Base-by-base conservation (phyloP, 2,888 invertebrate genomes). In the Heliconius ethilla region DNA sequence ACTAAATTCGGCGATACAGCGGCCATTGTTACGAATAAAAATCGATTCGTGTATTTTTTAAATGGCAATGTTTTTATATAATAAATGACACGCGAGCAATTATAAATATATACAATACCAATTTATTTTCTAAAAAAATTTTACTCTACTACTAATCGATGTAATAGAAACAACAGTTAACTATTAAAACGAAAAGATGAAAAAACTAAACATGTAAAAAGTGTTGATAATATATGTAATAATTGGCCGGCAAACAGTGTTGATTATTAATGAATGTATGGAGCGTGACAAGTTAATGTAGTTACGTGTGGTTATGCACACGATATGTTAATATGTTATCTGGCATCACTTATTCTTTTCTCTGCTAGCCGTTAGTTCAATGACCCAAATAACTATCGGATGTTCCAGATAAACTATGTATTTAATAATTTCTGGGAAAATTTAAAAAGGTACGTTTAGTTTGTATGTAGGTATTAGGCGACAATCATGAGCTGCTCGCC, bases 331-430 rank as follows among this genome's bases (percentile, higher is more conserved):
- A 80, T 84, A 83, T 83, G 87, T 86, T 87, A 86, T 85, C 85
- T 87, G 85, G 86, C 81, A 81, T 81, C 79, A 81, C 85, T 88
- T 87, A 75, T 76, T 66, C 77, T 81, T 79, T 75, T 81, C 69
- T 79, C 72, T 59, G 76, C 59, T 86, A 87, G 88, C 90, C 89
- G 89, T 90, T 91, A 91, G 92, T 91, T 91, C 92, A 90, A 89
- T 88, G 91, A 90, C 90, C 91, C 84, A 90, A 87, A 90, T 89
- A 73, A 74, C 29, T 29, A 37, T 40, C 33, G 72, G 55, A 73
- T 18, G 65, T 37, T 65, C 51, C 66, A 73, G 55, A 73, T 29
- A 59, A 59, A 73, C 59, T 37, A 59, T 7, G 7, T 22, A 37
- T 11, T 55, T 15, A 45, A 51, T 59, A 40, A 62, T 59, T 29